phyloP scores from a whole-genome alignment of 2,888 invertebrate species.

The Brachyptera putata region DNA sequence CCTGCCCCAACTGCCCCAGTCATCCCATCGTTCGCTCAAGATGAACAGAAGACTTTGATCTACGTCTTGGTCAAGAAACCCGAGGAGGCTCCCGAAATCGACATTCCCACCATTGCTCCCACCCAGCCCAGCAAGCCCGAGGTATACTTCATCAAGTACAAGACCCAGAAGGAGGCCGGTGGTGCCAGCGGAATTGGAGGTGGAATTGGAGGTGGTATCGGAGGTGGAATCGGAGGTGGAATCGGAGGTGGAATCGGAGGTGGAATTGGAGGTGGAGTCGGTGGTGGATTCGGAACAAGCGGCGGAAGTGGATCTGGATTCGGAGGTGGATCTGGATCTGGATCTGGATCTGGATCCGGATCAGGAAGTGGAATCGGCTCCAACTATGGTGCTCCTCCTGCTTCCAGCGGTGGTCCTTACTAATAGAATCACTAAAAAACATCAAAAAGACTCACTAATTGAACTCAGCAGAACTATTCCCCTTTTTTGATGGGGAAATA shows the following conservation, averaged over 20 bases:
- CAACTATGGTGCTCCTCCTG: constrained; percentile 29
- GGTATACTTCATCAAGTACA: constrained; percentile 86
- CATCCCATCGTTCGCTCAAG: constrained; percentile 69
- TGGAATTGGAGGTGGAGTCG: no score
- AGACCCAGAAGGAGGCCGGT: constrained; percentile 54
- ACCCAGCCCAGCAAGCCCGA: constrained; percentile 85
- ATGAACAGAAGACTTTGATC: constrained; percentile 77
- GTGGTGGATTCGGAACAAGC: no score
- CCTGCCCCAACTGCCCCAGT: constrained; percentile 78
- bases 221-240: constrained; percentile 42
- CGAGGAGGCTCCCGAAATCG: constrained; percentile 76
- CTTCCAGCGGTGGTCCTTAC: constrained; percentile 28
- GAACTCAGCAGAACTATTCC: no score
- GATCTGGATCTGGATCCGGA: constrained; percentile 23
- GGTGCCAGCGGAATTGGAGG: constrained; percentile 44
- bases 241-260: constrained; percentile 41
- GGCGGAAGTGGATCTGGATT: constrained; percentile 35
- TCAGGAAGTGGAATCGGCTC: constrained; percentile 27
- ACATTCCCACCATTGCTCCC: constrained; percentile 72
- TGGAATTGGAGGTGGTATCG: constrained; percentile 42
- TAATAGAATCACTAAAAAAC: constrained; percentile 18
- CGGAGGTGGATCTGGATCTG: constrained; percentile 20
- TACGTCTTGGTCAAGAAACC: constrained; percentile 87
- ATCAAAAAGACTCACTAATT: no score
- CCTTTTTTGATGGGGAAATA: no score